Evolutionary conservation across 2,888 invertebrate genomes (phyloP), one percentile per base, ranked within the genome.

Genomic region (Conops quadrifasciatus): DNA sequence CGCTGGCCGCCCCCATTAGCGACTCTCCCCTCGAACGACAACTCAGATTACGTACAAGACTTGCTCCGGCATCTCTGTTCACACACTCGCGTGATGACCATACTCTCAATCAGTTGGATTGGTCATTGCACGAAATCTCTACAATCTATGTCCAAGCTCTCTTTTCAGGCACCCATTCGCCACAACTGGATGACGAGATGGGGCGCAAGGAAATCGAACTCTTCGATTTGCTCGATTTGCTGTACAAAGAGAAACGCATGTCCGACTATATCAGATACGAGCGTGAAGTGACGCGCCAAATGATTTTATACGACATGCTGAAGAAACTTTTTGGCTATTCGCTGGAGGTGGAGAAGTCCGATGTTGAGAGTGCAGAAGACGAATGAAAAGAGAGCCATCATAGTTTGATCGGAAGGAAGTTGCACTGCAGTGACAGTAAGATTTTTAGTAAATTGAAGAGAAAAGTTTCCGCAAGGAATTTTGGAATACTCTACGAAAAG

Each of bases 241-340:
- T 83, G 21, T 83, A 78, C 47, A 78, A 80, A 71, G 73, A 81
- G 69, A 73, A 83, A 59, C 78, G 82, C 1, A 73, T 83, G 65
- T 71, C 78, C 64, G 82, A 83, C 66, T 83, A 82, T 58, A 83
- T 83, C 78, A 78, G 77, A 62, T 83, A 83, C 28, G 84, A 83
- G 69, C 78, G 79, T 66, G 82, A 82, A 75, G 83, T 83, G 59
- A 79, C 82, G 26, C 78, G 81, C 51, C 83, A 83, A 78, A 80
- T 83, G 82, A 79, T 83, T 62, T 75, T 83, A 62, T 83, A 83
- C 56, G 82, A 79, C 69, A 79, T 83, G 80, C 73, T 83, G 13
- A 83, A 83, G 77, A 77, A 81, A 67, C 74, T 83, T 56, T 83
- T 83, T 72, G 82, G 82, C 66, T 83, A 82, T 73, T 73, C 78